Evolutionary conservation across 2,113 vertebrate species (phyloP).

Genomic region (Smithornis capensis): DNA sequence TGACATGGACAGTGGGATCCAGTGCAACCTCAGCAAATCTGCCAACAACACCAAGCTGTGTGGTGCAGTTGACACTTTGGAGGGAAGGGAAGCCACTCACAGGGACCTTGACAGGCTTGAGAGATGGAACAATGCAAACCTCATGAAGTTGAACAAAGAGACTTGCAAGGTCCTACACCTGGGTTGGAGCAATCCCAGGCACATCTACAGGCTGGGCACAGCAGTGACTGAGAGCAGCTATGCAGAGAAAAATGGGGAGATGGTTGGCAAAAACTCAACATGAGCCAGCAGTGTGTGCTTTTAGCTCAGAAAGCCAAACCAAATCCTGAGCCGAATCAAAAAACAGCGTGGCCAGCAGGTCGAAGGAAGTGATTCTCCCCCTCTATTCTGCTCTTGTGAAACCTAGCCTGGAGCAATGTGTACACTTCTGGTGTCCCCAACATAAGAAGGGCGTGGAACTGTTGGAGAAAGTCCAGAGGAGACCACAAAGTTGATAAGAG

Average conservation of each 20-base stretch:
- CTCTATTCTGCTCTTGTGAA: neutral
- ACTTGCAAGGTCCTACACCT: neutral
- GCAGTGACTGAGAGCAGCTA: neutral
- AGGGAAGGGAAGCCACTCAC: neutral
- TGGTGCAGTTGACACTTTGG: rapidly evolving
- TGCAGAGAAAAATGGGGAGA: neutral
- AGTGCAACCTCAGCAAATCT: neutral
- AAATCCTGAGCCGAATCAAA: neutral
- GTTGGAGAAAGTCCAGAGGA: neutral
- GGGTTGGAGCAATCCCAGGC: neutral
- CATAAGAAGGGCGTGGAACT: neutral
- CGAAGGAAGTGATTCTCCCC: neutral
- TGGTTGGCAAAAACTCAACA: neutral
- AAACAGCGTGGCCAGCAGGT: neutral
- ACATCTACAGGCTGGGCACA: neutral
- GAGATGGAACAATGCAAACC: neutral
- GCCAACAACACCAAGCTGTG: neutral
- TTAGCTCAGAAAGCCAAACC: neutral
- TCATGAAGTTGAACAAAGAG: neutral
- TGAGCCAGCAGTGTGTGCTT: neutral
- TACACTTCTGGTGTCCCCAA: neutral
- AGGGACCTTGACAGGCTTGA: neutral
- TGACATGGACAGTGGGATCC: neutral
- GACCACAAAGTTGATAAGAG: neutral
- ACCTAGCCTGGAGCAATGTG: neutral